Conservation (phyloP, 1,140 invertebrate genomes). For the Drosophila simulans region DNA sequence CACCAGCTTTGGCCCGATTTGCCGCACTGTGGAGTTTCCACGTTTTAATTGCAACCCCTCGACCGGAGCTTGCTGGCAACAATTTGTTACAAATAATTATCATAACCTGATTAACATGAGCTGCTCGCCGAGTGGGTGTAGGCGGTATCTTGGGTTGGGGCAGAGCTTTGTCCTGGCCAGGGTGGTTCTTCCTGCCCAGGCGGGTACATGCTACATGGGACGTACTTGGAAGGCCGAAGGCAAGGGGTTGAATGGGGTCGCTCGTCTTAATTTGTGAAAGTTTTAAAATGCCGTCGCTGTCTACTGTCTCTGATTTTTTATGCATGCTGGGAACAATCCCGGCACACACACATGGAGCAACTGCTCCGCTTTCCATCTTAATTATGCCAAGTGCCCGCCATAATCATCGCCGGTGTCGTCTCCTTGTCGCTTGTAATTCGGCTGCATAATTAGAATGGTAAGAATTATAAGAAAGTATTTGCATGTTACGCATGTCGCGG, state of each 20-base stretch:
- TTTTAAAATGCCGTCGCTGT: constrained; percentile 76
- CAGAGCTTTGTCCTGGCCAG: not conserved
- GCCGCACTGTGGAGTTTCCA: constrained; percentile 67
- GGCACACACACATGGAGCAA: constrained; percentile 44
- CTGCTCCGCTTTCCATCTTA: constrained; percentile 53
- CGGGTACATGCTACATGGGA: not conserved
- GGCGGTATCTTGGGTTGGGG: not conserved
- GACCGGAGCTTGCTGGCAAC: constrained; percentile 26
- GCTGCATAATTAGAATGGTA: constrained; percentile 81
- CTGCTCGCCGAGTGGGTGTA: constrained; percentile 45
- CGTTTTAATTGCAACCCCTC: constrained; percentile 71
- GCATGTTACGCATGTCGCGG: constrained; percentile 26
- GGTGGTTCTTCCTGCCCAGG: constrained; percentile 12
- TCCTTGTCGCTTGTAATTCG: constrained; percentile 65
- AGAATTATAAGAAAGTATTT: constrained; percentile 55
- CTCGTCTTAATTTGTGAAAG: constrained; percentile 76
- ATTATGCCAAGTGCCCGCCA: constrained; percentile 75
- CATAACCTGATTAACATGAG: constrained; percentile 85
- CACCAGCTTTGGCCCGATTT: constrained; percentile 53
- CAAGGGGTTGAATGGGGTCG: constrained; percentile 12
- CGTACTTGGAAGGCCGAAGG: not conserved
- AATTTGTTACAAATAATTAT: constrained; percentile 85
- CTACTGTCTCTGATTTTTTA: constrained; percentile 69
- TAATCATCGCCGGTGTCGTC: constrained; percentile 37
- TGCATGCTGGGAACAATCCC: constrained; percentile 81